phyloP scores from a whole-genome alignment of 2,888 invertebrate species.

The Lasioglossum calceatum region DNA sequence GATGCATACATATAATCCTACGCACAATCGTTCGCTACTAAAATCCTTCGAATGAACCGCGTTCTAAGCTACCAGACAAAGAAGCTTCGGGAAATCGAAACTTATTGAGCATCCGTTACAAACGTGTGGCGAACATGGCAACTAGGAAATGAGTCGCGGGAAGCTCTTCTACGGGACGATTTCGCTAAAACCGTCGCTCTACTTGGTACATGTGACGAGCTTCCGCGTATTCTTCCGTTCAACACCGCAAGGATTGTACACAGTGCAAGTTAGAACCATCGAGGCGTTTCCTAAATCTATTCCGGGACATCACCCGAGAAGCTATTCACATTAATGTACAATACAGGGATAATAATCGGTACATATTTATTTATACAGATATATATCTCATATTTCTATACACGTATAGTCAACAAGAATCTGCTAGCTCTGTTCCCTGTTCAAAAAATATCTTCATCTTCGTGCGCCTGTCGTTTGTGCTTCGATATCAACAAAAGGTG shows the following conservation, averaged over 20 bases:
- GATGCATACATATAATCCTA: neutral
- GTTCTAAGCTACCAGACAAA: slow-evolving; percentile 27
- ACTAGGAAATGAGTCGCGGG: slow-evolving; percentile 39
- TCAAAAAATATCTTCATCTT: slow-evolving; percentile 53
- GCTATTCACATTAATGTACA: slow-evolving; percentile 73
- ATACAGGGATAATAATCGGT: slow-evolving; percentile 53
- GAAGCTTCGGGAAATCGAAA: slow-evolving; percentile 22
- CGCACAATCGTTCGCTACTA: neutral
- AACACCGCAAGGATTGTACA: slow-evolving; percentile 35
- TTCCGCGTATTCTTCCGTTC: neutral
- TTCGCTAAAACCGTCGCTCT: slow-evolving; percentile 42
- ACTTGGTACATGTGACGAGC: slow-evolving; percentile 53
- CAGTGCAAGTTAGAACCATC: slow-evolving; percentile 65
- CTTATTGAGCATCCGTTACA: slow-evolving; percentile 24
- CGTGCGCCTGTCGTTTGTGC: slow-evolving; percentile 7
- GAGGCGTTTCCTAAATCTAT: slow-evolving; percentile 57
- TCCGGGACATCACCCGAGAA: slow-evolving; percentile 18
- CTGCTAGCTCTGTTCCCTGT: slow-evolving; percentile 23
- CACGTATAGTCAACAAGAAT: slow-evolving; percentile 50
- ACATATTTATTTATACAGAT: slow-evolving; percentile 37
- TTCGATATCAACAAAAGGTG: slow-evolving; percentile 25
- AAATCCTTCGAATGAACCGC: neutral
- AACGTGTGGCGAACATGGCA: slow-evolving; percentile 39
- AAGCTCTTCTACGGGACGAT: slow-evolving; percentile 47
- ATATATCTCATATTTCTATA: slow-evolving; percentile 48